Evolutionary conservation across 2,113 vertebrate species (phyloP), one percentile per base, ranked within the genome.

Genomic region (Synodontis membranacea): DNA sequence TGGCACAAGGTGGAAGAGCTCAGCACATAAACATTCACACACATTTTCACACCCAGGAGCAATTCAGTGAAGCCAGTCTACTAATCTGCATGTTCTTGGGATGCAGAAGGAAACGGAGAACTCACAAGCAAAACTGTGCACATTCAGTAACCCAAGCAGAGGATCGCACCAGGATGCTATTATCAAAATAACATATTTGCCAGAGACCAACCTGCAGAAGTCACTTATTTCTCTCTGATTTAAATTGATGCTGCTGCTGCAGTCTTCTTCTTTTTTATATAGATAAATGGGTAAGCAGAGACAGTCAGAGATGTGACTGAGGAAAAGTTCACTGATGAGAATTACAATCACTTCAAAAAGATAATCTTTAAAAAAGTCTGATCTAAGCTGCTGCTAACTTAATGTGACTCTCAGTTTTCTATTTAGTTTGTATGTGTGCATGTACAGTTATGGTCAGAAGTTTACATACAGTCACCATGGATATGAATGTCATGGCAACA

Each of bases 381-480:
- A 75, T 52, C 79, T 37, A 66, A 52, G 23, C 37, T 76, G 15
- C 54, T 75, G 17, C 42, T 46, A 66, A 23, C 84, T 85, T 46
- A 72, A 15, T 86, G 44, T 78, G 42, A 54, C 10, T 54, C 52
- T 50, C 34, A 8, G 19, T 15, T 72, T 80, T 54, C 68, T 14
- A 48, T 25, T 25, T 34, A 28, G 44, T 37, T 0, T 44, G 37
- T 44, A 60, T 56, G 44, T 64, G 28, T 78, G 42, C 56, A 15
- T 81, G 58, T 52, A 10, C n/a, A n/a, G n/a, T n/a, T n/a, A n/a
- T n/a, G n/a, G n/a, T n/a, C n/a, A n/a, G n/a, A n/a, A n/a, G n/a
- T n/a, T n/a, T n/a, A n/a, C n/a, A n/a, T n/a, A n/a, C n/a, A n/a
- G n/a, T n/a, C n/a, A n/a, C n/a, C n/a, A n/a, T n/a, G n/a, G n/a